Base-by-base conservation (phyloP, 1,140 invertebrate species). In the Apis cerana region DNA sequence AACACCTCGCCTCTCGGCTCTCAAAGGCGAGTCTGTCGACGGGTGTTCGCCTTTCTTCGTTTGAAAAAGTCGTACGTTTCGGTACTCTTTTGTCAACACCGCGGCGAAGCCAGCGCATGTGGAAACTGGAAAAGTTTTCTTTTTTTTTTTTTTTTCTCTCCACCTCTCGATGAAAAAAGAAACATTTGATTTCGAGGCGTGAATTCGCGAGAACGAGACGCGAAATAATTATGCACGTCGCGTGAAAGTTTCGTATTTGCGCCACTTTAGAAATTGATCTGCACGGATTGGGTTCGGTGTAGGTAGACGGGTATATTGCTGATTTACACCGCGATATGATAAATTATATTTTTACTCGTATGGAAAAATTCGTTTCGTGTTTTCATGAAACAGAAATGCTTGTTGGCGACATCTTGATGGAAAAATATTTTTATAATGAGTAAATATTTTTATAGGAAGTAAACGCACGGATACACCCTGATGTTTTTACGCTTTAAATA, bases 11-110 rank as follows among this genome's bases (percentile, higher is more conserved):
- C 59, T 54, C 50, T 71, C 48, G 27, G 27, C 27, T 27, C 27
- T 33, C 33, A 80, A 72, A 80, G 43, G 48, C 12, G 17, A 13
- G 33, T 33, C 43, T 50, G 56, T 23, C 77, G 9, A 61, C 65
- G 58, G 3, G n/a, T 64, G 69, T 80, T 80, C 64, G 77, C 23
- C 23, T 61, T 80, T 72, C 77, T 80, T 72, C 56, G 21, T 71
- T 72, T 72, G 19, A 72, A 80, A 78, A 48, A 69, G 58, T 62
- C 68, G 48, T 33, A 70, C 76, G 43, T 69, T 68, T 59, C 43
- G 33, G 76, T 62, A 48, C 48, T n/a, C 77, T 52, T 78, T 79
- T 79, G 77, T 79, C 33, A 62, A 62, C 33, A 33, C 68, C 48
- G 23, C 43, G 48, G 48, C n/a, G 48, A 17, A 4, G 13, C 48